These are phyloP conservation scores for Xiphophorus maculatus DNA, from an alignment of 2,113 vertebrate species.

Conservation along the genomic window DNA sequence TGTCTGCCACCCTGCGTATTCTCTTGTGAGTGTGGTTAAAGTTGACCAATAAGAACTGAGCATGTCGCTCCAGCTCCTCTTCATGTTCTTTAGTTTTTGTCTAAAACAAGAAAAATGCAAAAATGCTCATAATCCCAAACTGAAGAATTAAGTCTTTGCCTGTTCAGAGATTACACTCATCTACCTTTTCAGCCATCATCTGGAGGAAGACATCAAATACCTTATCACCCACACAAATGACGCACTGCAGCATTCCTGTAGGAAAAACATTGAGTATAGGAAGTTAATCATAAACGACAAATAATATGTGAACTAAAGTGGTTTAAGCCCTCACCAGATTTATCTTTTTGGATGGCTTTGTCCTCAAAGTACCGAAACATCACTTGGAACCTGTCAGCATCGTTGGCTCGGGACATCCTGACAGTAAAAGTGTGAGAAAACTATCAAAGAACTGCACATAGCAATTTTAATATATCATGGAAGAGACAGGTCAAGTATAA, in stretches of 20 bases:
- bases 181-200: slow-evolving; percentile 97
- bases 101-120: slow-evolving; percentile 67
- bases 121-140: not conserved
- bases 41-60: slow-evolving; percentile 93
- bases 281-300: not conserved
- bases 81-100: slow-evolving; percentile 96
- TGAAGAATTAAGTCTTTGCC: not conserved
- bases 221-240: slow-evolving; percentile 94
- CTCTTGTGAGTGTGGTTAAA: slow-evolving; percentile 98
- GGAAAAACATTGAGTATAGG: not conserved
- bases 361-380: slow-evolving; percentile 99
- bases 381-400: slow-evolving; percentile 94
- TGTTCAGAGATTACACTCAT: slow-evolving; percentile 9
- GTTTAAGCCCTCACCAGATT: slow-evolving; percentile 85
- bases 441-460: not conserved
- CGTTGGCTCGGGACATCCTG: slow-evolving; percentile 92
- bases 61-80: slow-evolving; percentile 93
- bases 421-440: not conserved
- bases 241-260: slow-evolving; percentile 98
- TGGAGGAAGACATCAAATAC: slow-evolving; percentile 96
- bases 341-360: slow-evolving; percentile 98
- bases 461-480: not conserved
- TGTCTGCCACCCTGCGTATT: slow-evolving; percentile 95
- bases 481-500: not conserved
- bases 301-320: not conserved